These are phyloP conservation scores for Pomacea maculata DNA, from an alignment of 1,140 invertebrate genomes.

Conservation along the genomic window DNA sequence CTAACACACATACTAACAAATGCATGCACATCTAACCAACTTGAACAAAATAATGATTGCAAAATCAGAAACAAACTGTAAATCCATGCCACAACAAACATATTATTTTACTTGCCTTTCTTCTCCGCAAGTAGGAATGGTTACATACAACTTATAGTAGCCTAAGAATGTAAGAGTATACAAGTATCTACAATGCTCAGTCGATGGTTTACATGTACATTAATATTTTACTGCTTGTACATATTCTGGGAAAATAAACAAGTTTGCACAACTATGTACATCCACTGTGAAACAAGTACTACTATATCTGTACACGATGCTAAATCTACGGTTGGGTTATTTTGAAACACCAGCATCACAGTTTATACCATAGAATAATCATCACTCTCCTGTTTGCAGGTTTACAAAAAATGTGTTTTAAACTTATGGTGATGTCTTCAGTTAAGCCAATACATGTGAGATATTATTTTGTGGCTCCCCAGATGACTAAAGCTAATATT, in stretches of 20 bases:
- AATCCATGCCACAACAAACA: no score
- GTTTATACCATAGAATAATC: neutral
- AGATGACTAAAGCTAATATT: conserved; percentile 43
- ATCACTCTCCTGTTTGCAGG: no score
- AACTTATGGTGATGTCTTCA: neutral
- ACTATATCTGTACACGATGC: no score
- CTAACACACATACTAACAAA: neutral
- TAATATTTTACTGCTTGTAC: no score
- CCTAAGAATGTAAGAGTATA: neutral
- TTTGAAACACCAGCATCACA: neutral
- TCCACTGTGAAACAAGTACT: no score
- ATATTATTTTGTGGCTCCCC: conserved; percentile 37
- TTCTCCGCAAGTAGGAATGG: neutral
- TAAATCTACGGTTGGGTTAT: neutral
- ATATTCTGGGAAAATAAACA: no score
- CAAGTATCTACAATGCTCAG: neutral
- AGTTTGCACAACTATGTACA: no score
- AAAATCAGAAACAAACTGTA: neutral
- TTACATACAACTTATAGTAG: neutral
- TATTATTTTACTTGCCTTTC: neutral
- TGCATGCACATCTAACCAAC: neutral
- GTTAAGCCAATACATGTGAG: neutral
- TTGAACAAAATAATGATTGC: neutral
- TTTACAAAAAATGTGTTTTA: no score
- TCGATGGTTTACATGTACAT: no score